Evolutionary conservation across 2,113 vertebrate genomes (phyloP), one percentile per base, ranked within the genome.

Genomic region (Agapornis roseicollis): DNA sequence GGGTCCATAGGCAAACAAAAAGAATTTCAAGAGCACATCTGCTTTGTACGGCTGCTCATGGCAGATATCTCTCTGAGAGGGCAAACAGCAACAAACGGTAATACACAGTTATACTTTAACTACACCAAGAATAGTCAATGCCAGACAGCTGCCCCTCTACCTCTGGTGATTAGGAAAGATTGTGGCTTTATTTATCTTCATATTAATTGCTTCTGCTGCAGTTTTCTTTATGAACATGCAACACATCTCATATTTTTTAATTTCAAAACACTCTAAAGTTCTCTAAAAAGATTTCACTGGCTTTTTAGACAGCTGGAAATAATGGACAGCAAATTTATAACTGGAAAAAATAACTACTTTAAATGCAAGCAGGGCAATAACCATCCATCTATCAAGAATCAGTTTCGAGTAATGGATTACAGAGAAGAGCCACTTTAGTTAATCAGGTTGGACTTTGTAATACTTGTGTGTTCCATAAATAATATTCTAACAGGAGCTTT

Each of bases 341-440:
- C 88, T 35, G n/a, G 37, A 90, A 41, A 41, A 95, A 93, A 65
- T 86, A 92, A 65, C 56, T 76, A 50, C 80, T 91, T 91, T 68
- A 92, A 93, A 86, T 80, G 84, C 56, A 94, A 89, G 76, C 90
- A 74, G 4, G 13, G 85, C 68, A 90, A 88, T 87, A 93, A 81
- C 69, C 18, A 1, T 47, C 65, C 68, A 93, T 90, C 93, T 90
- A 88, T 85, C 94, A 92, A 80, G 60, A 56, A 88, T 47, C 81
- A 72, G 60, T n/a, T 79, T 66, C 79, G 46, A 86, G 66, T 84
- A 94, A 95, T 78, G 63, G 81, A 91, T 76, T 88, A 95, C 35
- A 70, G 37, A 72, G 80, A 95, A 92, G 80, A 94, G 65, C 79
- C 96, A 96, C 95, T 97, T 96, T 90, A 96, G 85, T 92, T 96